A percentile compares a stretch with the other conserved stretches of the same genome.
These are phyloP conservation scores for Blennius ocellaris DNA, from an alignment of 2,113 vertebrate species.

Conservation along the genomic window DNA sequence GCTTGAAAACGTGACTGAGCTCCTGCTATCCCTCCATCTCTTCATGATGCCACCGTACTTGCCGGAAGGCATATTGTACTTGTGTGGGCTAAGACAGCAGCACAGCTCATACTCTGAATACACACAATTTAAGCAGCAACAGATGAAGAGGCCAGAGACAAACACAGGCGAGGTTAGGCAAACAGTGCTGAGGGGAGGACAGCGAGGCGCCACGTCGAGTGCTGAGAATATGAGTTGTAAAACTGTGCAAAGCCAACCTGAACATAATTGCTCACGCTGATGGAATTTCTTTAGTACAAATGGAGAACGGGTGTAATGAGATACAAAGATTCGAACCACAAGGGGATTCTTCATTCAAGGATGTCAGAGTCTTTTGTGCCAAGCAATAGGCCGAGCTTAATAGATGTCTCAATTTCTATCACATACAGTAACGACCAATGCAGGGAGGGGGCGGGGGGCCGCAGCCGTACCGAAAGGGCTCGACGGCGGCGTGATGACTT, in stretches of 20 bases:
- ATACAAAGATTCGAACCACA: constrained; percentile 69
- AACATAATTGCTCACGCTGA: constrained; percentile 68
- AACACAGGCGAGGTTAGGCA: constrained; percentile 45
- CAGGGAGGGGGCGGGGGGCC: constrained; percentile 40
- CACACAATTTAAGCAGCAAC: constrained; percentile 38
- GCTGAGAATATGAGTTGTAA: constrained; percentile 45
- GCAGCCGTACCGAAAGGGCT: constrained; percentile 64
- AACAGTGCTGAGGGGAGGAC: constrained; percentile 36
- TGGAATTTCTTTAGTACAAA: constrained; percentile 71
- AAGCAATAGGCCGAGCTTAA: constrained; percentile 76
- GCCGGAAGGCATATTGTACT: constrained; percentile 51
- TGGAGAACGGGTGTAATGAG: constrained; percentile 71
- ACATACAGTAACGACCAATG: constrained; percentile 71
- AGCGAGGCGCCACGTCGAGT: constrained; percentile 26
- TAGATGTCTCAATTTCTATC: constrained; percentile 79
- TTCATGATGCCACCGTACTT: constrained; percentile 32
- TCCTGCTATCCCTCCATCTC: constrained; percentile 52
- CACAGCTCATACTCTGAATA: constrained; percentile 37
- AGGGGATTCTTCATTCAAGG: constrained; percentile 73
- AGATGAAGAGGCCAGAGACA: constrained; percentile 39
- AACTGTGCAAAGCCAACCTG: constrained; percentile 51
- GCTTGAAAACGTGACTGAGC: constrained; percentile 26
- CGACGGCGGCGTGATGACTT: constrained; percentile 74
- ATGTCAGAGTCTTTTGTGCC: constrained; percentile 77
- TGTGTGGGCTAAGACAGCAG: constrained; percentile 31